Base-by-base conservation (phyloP, 1,140 invertebrate genomes). In the Nomia melanderi region DNA sequence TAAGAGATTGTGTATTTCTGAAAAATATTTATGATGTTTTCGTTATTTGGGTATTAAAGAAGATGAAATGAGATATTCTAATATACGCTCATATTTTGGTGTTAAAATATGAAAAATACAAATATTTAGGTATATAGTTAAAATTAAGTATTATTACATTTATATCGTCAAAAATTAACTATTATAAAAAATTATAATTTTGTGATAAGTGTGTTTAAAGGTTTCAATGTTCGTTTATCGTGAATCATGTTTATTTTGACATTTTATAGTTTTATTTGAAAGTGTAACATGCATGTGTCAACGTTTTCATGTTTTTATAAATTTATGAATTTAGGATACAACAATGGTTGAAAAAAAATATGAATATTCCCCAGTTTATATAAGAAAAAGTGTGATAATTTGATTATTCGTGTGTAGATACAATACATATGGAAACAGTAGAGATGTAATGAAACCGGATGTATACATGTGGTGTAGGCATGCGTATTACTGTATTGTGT, bases 381-480 rank as follows among this genome's bases (percentile, higher is more conserved):
- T 14, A 7, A 17, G 5, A 6, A 44, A 17, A 50, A 29, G 0
- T 9, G 29, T 41, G n/a, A 50, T 9, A 50, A 62, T 72, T 33
- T 33, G 14, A 20, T 33, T 33, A 71, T 20, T 14, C 33, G 20
- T 4, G n/a, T 62, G 14, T 17, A 47, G 20, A 11, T 17, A 5
- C 25, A 33, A 31, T 57, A 11, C 0, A 56, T 56, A 31, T 36
- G 14, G 33, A 25, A 14, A 31, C 44, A 56, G 7, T 53, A 63
- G 14, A 54, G 17, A 59, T 62, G 57, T 27, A 71, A 63, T 27
- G 44, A 57, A 79, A 79, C 64, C 79, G 79, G 79, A 81, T 81
- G 79, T 81, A 54, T 81, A 78, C 39, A 71, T 81, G 74, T 75
- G 2, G 8, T 50, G 7, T 54, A 65, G 31, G 41, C 69, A 75